Base-by-base conservation (phyloP, 1,140 invertebrate species). In the Euwallacea fornicatus region DNA sequence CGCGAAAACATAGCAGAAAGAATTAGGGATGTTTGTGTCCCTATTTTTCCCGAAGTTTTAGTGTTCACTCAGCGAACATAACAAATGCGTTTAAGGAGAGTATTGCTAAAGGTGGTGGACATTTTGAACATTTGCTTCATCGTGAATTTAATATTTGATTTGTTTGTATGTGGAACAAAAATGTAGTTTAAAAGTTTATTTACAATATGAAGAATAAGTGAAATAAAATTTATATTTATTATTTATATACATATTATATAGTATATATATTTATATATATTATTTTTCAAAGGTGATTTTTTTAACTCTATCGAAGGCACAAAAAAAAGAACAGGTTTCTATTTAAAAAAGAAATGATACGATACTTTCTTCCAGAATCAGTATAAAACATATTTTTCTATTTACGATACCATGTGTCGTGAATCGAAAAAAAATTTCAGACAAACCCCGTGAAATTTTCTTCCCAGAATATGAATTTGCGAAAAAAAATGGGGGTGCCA, bases 151-250 rank as follows among this genome's bases (percentile, higher is more conserved):
- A 33, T 33, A 4, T 33, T 33, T 33, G 21, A 33, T 33, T 33
- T 33, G 15, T 13, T 56, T 56, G 16, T 56, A 2, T 33, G 4
- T 56, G 2, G 15, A 56, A 56, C 0, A 56, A 56, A 56, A 56
- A 13, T 56, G n/a, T 13, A 13, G 8, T 56, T 56, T 56, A 16
- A 56, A 16, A 56, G 54, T 56, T 56, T 56, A 7, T 56, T 16
- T 11, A 16, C 8, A 50, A 6, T 2, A 11, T 50, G 1, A 50
- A 50, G 1, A 50, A 11, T 50, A 50, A 50, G 9, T 50, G 46
- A 50, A 50, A 11, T 33, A 2, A 33, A 33, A 33, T 33, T n/a
- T n/a, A n/a, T n/a, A n/a, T n/a, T n/a, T n/a, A n/a, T n/a, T n/a
- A n/a, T n/a, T n/a, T n/a, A n/a, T n/a, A n/a, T n/a, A n/a, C n/a